Evolutionary conservation across 2,113 vertebrate species (phyloP).

Genomic region (Mystacornis crossleyi): DNA sequence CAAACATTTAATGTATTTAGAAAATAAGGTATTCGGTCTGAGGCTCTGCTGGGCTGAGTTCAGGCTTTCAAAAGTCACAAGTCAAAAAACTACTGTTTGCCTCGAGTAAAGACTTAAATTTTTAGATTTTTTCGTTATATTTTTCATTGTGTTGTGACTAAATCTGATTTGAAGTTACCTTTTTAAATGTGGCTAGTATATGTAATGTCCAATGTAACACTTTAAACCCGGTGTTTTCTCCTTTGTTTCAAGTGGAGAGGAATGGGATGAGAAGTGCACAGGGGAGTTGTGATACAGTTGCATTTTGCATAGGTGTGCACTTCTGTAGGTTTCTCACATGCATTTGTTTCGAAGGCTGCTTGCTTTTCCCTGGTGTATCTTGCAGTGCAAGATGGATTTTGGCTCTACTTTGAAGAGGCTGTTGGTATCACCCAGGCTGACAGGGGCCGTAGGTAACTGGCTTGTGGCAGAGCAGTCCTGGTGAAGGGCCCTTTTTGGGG

Average conservation of each 20-base stretch:
- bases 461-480: neutral
- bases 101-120: neutral
- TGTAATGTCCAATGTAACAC: neutral
- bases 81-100: neutral
- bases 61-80: neutral
- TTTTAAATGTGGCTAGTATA: neutral
- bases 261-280: neutral
- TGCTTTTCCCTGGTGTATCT: neutral
- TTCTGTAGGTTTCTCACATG: neutral
- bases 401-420: neutral
- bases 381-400: neutral
- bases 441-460: neutral
- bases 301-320: neutral
- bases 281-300: neutral
- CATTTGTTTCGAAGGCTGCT: neutral
- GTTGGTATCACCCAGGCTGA: neutral
- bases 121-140: neutral
- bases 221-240: neutral
- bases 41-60: neutral
- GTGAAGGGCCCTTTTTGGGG: neutral
- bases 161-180: neutral
- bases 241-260: neutral
- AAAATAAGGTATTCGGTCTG: neutral
- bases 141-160: neutral
- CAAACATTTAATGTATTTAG: neutral